Conservation (phyloP, 1,140 invertebrate genomes). For the Gonatopus flavifemur region DNA sequence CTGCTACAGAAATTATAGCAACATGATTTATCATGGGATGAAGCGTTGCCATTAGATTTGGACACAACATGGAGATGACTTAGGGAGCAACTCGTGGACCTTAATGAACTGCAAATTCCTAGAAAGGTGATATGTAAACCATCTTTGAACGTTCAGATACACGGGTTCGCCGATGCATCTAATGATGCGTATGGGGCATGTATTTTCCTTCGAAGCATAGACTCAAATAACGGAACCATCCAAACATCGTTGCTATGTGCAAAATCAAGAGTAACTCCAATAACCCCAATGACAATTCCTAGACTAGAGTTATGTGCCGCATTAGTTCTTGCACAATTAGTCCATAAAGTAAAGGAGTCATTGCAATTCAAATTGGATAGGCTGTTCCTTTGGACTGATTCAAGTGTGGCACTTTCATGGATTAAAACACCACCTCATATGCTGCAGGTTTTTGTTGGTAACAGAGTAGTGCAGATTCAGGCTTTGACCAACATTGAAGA, state of each 20-base stretch:
- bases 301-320: slow-evolving; percentile 30
- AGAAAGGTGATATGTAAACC: not conserved
- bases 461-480: slow-evolving; percentile 45
- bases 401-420: slow-evolving; percentile 27
- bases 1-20: not conserved
- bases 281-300: slow-evolving; percentile 33
- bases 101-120: too few relatives aligned
- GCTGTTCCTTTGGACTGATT: slow-evolving; percentile 21
- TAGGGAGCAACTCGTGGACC: too few relatives aligned
- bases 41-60: not conserved
- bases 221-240: slow-evolving; percentile 6
- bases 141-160: slow-evolving; percentile 16
- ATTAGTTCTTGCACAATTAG: slow-evolving; percentile 15
- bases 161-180: slow-evolving; percentile 36
- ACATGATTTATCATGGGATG: not conserved
- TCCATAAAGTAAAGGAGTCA: not conserved
- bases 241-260: slow-evolving; percentile 7
- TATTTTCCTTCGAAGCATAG: slow-evolving; percentile 16
- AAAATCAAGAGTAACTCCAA: slow-evolving; percentile 35
- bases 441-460: slow-evolving; percentile 48
- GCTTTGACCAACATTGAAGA: slow-evolving; percentile 8
- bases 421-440: slow-evolving; percentile 16
- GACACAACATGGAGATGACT: not conserved
- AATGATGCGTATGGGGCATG: slow-evolving; percentile 26
- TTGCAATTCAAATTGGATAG: not conserved